Evolutionary conservation across 2,888 invertebrate species (phyloP), one percentile per base, ranked within the genome.

Genomic region (Hylaea fasciaria): DNA sequence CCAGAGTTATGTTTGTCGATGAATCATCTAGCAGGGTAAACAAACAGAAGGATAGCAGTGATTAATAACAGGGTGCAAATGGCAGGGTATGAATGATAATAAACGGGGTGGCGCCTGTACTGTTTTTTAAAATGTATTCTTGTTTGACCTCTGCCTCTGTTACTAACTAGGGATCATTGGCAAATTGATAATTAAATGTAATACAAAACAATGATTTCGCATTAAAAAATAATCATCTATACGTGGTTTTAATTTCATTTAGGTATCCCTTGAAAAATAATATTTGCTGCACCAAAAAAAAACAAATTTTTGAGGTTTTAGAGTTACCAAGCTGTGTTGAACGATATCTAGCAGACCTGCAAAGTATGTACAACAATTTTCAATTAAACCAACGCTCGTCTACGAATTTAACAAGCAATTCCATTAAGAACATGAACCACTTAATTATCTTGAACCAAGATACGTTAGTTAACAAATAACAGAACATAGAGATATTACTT

Each of bases 21-120:
- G 59, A 53, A 11, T 59, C 53, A 58, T 58, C 52, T 28, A 39
- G 47, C 12, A n/a, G 37, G 39, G 44, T 41, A 52, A 51, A 52
- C 58, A 58, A 44, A 35, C 57, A 45, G 14, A 5, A 46, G 29
- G 29, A 29, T 50, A 40, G 50, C 57, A 16, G 45, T 50, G 57
- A 57, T 57, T 57, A 57, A 57, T 57, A 51, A 32, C 51, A 10
- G 43, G 43, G 47, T 58, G 57, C 14, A 48, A 58, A 47, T 47
- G 57, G 47, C 57, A 52, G 57, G 39, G 14, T 40, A 40, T 39
- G 17, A 49, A 49, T 49, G 39, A 40, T 28, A n/a, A 37, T 37
- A 44, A 28, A 45, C 7, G 45, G 28, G 41, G 35, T 8, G 35
- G 10, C 22, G 37, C 11, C 37, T 10, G 10, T 10, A 37, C 37